A percentile compares a stretch with the other conserved stretches of the same genome.
Evolutionary conservation across 2,113 vertebrate species (phyloP).

Genomic region (Turdus rufiventris): DNA sequence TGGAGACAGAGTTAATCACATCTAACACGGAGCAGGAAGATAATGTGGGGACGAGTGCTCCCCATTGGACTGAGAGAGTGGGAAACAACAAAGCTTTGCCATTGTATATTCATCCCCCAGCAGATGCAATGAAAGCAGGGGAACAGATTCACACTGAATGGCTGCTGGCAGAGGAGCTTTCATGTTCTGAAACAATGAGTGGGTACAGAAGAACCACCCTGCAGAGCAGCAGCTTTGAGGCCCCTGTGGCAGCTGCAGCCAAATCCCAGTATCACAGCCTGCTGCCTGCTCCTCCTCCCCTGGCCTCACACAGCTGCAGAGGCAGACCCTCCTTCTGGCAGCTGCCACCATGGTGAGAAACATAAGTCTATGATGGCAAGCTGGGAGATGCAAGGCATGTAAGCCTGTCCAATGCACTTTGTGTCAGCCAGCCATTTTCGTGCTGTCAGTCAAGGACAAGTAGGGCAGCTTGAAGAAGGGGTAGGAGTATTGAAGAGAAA

Average conservation of each 20-base stretch:
- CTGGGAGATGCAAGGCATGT: neutral
- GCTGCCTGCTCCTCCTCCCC: neutral
- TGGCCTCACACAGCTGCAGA: neutral
- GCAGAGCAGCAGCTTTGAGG: neutral
- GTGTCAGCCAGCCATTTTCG: neutral
- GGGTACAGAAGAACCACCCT: neutral
- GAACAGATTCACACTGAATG: neutral
- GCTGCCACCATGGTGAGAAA: neutral
- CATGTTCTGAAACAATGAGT: neutral
- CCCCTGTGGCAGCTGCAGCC: neutral
- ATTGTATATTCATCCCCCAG: neutral
- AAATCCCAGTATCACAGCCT: neutral
- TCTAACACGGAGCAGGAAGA: neutral
- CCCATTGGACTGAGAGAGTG: neutral
- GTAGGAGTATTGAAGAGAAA: neutral
- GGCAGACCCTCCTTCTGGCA: neutral
- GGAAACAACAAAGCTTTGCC: neutral
- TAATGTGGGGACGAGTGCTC: neutral
- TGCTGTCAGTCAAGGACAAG: neutral
- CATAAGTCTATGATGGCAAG: rapidly evolving
- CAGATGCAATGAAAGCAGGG: neutral
- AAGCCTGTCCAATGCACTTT: neutral
- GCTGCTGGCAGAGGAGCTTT: neutral
- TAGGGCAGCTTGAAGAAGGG: neutral
- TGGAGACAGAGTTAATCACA: neutral